phyloP scores from a whole-genome alignment of 2,888 invertebrate genomes.

The Chaetogeoica ovagalla region DNA sequence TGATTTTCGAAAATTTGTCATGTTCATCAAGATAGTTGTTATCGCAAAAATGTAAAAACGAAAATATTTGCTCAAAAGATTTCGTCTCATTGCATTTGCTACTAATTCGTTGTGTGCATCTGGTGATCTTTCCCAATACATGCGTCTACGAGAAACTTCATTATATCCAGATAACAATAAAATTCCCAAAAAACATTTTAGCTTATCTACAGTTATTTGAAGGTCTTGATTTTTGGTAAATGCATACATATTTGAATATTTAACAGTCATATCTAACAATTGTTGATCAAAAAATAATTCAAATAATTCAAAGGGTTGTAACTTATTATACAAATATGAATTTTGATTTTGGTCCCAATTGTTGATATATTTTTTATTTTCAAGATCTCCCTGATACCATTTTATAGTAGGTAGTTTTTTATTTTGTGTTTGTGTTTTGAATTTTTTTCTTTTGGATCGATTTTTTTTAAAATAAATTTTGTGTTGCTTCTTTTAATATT shows the following conservation, averaged over 20 bases:
- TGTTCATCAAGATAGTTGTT: constrained; percentile 1
- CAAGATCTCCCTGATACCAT: no score
- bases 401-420: no score
- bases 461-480: no score
- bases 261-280: constrained; percentile 4
- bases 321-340: no score
- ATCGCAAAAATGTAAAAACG: constrained; percentile 3
- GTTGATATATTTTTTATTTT: no score
- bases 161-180: constrained; percentile 55
- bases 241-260: constrained; percentile 3
- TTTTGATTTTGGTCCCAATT: no score
- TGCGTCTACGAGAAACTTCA: constrained; percentile 52
- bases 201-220: constrained; percentile 2
- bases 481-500: no score
- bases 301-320: no score
- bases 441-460: no score
- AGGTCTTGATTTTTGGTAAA: constrained; percentile 3
- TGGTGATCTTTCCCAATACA: constrained; percentile 53
- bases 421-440: no score
- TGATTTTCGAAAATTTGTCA: constrained; percentile 48
- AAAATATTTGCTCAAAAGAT: constrained; percentile 14
- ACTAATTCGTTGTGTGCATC: constrained; percentile 44
- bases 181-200: constrained; percentile 55
- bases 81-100: neutral
- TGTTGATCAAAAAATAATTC: no score